A percentile compares a stretch with the other conserved stretches of the same genome.
Evolutionary conservation across 2,113 vertebrate genomes (phyloP).

Genomic region (Marcusenius ussheri): DNA sequence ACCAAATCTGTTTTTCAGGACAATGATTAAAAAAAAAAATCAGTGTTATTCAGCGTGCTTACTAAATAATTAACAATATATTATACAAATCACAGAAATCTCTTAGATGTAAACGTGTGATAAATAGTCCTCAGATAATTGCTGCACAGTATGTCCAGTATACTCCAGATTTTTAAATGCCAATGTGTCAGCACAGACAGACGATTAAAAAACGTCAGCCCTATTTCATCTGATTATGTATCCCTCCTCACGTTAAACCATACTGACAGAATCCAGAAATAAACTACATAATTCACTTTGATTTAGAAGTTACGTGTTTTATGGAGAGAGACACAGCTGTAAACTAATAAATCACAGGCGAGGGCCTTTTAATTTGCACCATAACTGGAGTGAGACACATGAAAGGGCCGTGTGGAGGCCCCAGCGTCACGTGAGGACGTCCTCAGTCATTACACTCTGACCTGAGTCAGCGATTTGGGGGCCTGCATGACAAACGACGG

Average conservation of each 20-base stretch:
- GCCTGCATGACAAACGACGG: conserved; percentile 72
- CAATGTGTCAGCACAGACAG: not conserved
- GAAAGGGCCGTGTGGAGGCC: not conserved
- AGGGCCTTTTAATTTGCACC: not conserved
- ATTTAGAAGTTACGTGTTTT: not conserved
- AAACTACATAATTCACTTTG: conserved; percentile 9
- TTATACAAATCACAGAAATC: conserved; percentile 1
- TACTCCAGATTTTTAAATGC: not conserved
- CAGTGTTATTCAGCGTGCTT: not conserved
- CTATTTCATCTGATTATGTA: not conserved
- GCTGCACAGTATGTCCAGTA: not conserved
- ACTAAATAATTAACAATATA: not conserved
- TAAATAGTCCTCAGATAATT: not conserved
- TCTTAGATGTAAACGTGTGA: not conserved
- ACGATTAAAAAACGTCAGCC: not conserved
- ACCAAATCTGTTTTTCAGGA: not conserved
- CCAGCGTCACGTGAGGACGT: conserved; percentile 23
- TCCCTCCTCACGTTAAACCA: not conserved
- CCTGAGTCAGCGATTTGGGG: conserved; percentile 77
- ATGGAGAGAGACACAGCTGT: not conserved
- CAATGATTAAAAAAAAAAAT: not conserved
- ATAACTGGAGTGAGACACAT: not conserved
- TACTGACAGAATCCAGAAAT: not conserved
- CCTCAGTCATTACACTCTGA: conserved; percentile 69
- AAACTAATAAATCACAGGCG: not conserved